These are phyloP conservation scores for Sylvia atricapilla DNA, from an alignment of 2,113 vertebrate genomes.

Conservation along the genomic window DNA sequence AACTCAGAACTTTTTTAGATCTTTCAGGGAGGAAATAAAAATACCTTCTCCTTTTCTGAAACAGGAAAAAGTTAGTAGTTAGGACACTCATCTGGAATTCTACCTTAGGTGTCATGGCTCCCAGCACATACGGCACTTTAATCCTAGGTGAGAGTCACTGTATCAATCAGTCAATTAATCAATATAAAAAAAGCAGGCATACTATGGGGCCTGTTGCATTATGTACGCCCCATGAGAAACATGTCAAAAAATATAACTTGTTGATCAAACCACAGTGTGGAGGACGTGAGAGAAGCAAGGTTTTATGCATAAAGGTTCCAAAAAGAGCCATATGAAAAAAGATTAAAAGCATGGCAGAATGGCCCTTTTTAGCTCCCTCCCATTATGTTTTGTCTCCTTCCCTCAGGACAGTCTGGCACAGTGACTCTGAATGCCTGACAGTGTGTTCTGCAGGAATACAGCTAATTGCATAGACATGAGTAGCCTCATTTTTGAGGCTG, in stretches of 20 bases:
- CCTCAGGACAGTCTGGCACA: conserved; percentile 11
- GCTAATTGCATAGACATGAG: conserved; percentile 29
- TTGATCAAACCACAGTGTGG: not conserved
- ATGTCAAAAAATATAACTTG: rapidly evolving
- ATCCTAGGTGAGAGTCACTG: not conserved
- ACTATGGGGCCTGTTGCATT: not conserved
- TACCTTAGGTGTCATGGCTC: not conserved
- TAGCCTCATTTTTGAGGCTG: conserved; percentile 21
- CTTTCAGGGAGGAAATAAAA: not conserved
- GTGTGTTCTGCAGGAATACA: conserved; percentile 6
- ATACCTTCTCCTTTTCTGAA: not conserved
- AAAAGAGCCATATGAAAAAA: not conserved
- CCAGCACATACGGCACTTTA: not conserved
- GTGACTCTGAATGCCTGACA: not conserved
- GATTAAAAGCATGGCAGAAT: not conserved
- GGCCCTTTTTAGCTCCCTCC: not conserved
- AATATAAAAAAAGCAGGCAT: not conserved
- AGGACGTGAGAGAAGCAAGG: not conserved
- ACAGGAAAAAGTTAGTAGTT: not conserved
- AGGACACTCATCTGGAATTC: not conserved
- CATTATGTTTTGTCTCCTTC: not conserved
- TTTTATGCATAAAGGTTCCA: not conserved
- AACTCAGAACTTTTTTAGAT: not conserved
- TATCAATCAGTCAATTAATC: not conserved
- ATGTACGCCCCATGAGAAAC: not conserved